Conservation (phyloP, 2,113 vertebrate genomes). For the Hippolais icterina region DNA sequence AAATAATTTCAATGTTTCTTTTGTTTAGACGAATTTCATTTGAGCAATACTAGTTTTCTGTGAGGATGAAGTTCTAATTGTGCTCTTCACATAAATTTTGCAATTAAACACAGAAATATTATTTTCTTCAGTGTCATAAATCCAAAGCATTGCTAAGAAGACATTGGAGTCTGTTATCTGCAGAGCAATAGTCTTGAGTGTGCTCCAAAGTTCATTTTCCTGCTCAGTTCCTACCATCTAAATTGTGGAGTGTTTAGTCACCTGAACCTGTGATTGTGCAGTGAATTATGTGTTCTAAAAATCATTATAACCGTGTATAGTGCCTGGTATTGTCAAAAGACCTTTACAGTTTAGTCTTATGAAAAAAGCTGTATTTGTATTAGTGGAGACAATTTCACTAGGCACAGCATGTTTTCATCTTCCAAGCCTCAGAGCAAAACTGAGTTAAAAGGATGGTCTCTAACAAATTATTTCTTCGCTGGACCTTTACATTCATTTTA, state of each 20-base stretch:
- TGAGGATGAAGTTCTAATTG: neutral
- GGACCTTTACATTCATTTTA: neutral
- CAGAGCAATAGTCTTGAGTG: neutral
- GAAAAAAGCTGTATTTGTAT: neutral
- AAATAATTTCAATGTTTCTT: neutral
- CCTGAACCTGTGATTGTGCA: neutral
- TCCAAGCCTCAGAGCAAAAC: neutral
- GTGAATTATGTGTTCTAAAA: constrained; percentile 23
- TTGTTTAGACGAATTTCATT: neutral
- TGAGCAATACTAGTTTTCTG: neutral
- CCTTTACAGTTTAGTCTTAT: neutral
- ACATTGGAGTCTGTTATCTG: neutral
- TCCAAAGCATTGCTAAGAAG: neutral
- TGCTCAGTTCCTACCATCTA: neutral
- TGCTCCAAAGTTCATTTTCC: neutral
- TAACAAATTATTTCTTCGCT: neutral
- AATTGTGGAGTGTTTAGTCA: constrained; percentile 7
- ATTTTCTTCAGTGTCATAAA: neutral
- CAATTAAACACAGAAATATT: neutral
- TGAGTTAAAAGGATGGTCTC: neutral
- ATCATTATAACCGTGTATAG: neutral
- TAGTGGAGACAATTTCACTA: neutral
- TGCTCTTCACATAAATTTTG: neutral
- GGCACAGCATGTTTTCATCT: neutral
- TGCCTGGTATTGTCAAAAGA: neutral